phyloP scores from a whole-genome alignment of 2,113 vertebrate genomes.

The Perca flavescens region DNA sequence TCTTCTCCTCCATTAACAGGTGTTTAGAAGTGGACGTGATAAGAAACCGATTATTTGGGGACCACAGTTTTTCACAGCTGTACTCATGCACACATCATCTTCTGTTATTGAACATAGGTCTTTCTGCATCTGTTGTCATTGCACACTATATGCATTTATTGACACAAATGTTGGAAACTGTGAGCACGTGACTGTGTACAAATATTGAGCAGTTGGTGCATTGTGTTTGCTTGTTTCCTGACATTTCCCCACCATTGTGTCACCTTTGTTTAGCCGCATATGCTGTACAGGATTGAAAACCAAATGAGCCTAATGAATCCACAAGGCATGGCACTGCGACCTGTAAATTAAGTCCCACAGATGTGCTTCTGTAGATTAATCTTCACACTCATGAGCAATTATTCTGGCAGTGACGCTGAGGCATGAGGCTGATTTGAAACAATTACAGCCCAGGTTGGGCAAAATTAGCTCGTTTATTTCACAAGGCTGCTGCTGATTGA shows the following conservation, averaged over 20 bases:
- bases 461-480: conserved; percentile 76
- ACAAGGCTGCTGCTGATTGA: conserved; percentile 62
- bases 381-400: conserved; percentile 77
- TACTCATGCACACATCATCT: neutral
- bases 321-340: conserved; percentile 65
- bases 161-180: neutral
- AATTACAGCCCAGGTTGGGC: conserved; percentile 79
- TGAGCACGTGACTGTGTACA: neutral
- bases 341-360: conserved; percentile 80
- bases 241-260: conserved; percentile 33
- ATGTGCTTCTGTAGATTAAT: conserved; percentile 85
- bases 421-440: conserved; percentile 83
- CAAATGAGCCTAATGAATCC: conserved; percentile 72
- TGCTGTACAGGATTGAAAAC: conserved; percentile 55
- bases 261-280: conserved; percentile 62
- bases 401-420: conserved; percentile 70
- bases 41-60: neutral
- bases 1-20: conserved; percentile 30
- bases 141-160: neutral
- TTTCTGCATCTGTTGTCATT: neutral
- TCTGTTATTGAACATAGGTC: neutral
- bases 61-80: neutral
- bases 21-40: conserved; percentile 26
- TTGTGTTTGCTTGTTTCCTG: conserved; percentile 29
- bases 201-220: conserved; percentile 22